Evolutionary conservation across 2,888 invertebrate genomes (phyloP).

Genomic region (Mantis religiosa): DNA sequence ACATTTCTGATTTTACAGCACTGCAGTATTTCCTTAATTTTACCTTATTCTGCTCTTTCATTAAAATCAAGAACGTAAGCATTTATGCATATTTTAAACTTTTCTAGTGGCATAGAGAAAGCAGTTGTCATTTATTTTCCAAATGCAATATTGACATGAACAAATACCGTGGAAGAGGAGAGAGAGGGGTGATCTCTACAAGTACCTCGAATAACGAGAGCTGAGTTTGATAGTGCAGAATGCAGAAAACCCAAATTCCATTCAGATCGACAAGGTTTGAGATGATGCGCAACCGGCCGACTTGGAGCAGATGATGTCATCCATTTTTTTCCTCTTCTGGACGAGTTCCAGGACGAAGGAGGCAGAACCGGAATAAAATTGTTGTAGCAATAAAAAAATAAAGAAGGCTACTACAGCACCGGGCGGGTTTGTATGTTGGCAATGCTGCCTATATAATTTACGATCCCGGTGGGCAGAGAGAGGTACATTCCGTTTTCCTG

Average conservation of each 20-base stretch:
- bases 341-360: neutral
- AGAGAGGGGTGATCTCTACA: too few relatives aligned
- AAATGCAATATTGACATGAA: too few relatives aligned
- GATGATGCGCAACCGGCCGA: neutral
- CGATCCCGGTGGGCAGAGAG: neutral
- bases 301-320: neutral
- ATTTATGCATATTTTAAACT: too few relatives aligned
- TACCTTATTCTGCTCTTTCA: too few relatives aligned
- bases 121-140: too few relatives aligned
- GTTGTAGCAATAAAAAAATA: neutral
- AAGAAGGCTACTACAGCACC: neutral
- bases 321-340: neutral
- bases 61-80: too few relatives aligned
- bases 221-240: too few relatives aligned
- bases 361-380: neutral
- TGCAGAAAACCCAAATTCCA: neutral
- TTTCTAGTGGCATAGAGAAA: too few relatives aligned
- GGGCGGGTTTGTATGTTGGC: neutral
- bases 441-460: neutral
- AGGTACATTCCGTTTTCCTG: neutral
- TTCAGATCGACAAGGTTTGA: neutral
- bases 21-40: too few relatives aligned
- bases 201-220: too few relatives aligned
- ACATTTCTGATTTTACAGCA: too few relatives aligned
- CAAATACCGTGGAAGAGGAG: too few relatives aligned